A percentile compares a stretch with the other conserved stretches of the same genome.
Conservation (phyloP, 2,888 invertebrate genomes). For the Cecidostiba fungosa region DNA sequence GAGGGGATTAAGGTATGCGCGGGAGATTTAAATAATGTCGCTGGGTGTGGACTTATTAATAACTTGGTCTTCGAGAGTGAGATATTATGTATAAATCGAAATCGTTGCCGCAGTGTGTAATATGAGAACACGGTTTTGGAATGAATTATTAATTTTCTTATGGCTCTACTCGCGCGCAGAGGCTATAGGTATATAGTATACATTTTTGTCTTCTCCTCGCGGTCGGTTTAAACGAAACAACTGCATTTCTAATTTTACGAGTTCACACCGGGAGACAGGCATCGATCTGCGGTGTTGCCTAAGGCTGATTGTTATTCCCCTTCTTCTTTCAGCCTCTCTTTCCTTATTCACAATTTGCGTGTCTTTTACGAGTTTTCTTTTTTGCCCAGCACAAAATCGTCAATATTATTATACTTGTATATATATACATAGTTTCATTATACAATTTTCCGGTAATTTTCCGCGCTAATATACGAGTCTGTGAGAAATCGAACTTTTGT, state of each 20-base stretch:
- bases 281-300: neutral
- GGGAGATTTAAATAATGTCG: neutral
- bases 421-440: neutral
- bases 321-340: neutral
- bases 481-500: neutral
- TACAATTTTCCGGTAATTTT: neutral
- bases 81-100: neutral
- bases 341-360: neutral
- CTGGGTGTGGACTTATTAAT: neutral
- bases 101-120: neutral
- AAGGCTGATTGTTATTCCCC: neutral
- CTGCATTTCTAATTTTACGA: conserved; percentile 44
- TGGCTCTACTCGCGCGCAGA: neutral
- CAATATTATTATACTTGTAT: no score
- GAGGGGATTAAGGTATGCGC: neutral
- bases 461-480: neutral
- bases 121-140: neutral
- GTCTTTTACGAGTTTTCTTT: neutral
- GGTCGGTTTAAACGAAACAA: conserved; percentile 6
- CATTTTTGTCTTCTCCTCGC: neutral
- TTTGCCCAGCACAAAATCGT: neutral
- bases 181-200: no score
- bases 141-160: conserved; percentile 8
- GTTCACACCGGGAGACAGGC: conserved; percentile 13
- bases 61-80: neutral